Conservation (phyloP, 2,797 vertebrate genomes). For the Alfaro cultratus region DNA sequence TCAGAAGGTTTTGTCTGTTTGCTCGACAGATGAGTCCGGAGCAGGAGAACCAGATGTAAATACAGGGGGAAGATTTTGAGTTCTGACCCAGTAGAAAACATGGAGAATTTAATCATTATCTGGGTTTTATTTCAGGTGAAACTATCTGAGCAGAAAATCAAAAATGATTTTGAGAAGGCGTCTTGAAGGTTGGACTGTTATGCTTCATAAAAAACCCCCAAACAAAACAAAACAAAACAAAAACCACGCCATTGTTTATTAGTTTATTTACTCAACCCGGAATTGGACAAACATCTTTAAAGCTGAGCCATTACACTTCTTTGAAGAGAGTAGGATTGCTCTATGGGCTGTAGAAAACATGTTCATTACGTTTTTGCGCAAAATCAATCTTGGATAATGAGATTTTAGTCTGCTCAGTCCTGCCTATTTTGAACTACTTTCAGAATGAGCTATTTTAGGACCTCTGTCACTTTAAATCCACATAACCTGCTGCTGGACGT, state of each 20-base stretch:
- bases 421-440: too few species aligned
- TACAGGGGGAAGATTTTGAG: not conserved
- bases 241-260: not conserved
- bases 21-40: not conserved
- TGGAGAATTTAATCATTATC: not conserved
- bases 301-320: not conserved
- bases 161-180: not conserved
- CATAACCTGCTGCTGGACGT: too few species aligned
- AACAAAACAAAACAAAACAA: too few species aligned
- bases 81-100: not conserved
- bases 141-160: not conserved
- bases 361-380: too few species aligned
- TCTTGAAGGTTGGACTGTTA: not conserved
- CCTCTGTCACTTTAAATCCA: too few species aligned
- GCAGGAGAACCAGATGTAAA: constrained; percentile 1
- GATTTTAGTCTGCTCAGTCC: too few species aligned
- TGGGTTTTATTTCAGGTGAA: not conserved
- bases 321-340: too few species aligned
- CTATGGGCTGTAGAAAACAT: too few species aligned
- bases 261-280: not conserved
- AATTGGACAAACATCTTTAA: not conserved
- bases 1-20: not conserved
- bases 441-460: too few species aligned
- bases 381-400: too few species aligned
- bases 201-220: not conserved